Base-by-base conservation (phyloP, 1,140 invertebrate genomes). In the Choristoneura fumiferana region DNA sequence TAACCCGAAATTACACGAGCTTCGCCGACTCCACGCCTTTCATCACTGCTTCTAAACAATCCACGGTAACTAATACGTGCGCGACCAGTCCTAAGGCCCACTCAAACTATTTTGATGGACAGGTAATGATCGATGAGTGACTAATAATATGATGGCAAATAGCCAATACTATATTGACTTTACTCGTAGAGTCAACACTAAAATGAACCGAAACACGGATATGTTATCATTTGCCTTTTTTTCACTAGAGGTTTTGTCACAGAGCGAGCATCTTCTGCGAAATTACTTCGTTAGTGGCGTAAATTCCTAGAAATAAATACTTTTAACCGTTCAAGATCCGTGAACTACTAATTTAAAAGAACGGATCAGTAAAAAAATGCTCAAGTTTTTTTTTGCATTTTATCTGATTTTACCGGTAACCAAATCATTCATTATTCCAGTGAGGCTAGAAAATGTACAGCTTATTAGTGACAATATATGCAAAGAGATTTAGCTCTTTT, bases 111-210 rank as follows among this genome's bases (percentile, higher is more conserved):
- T 63, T 67, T 67, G 58, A 75, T 71, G 65, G 68, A 74, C 10
- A 15, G 29, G n/a, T 39, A 37, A 82, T 82, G 70, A 76, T 52
- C 68, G 75, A 71, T 78, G 69, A 78, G 56, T 69, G 69, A 85
- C 71, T 81, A 75, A 83, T 45, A 34, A 29, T 39, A 68, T 67
- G 56, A 64, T 63, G 71, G 71, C 71, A 80, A 83, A 83, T 62
- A 78, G 62, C 69, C 69, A 78, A 71, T 58, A 76, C 67, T 70
- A 58, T 84, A 75, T 85, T 81, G 62, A 81, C 71, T 75, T 73
- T 65, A 70, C 62, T 67, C 57, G 52, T 58, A 65, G 67, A 73
- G 71, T 45, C 40, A 43, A 18, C 13, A 61, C n/a, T 63, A 55
- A 40, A 67, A 60, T 40, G n/a, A 55, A 58, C 54, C 53, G 39